Percentiles rank a stretch among this genome's conserved stretches.
Conservation (phyloP, 1,140 invertebrate species). For the Drosophila sp. region DNA sequence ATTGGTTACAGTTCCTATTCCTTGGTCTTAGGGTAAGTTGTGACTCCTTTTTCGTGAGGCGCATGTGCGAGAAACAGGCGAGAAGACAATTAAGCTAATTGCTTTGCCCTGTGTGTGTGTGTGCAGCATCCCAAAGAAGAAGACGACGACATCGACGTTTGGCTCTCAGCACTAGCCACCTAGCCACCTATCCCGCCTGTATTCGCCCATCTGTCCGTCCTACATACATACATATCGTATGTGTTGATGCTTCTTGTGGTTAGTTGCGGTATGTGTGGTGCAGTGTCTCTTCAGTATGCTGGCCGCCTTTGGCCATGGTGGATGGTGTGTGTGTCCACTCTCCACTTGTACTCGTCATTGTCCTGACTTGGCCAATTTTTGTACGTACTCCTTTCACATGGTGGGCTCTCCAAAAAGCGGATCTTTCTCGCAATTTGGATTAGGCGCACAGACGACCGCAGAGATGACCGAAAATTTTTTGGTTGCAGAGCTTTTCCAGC, state of each 20-base stretch:
- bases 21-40: constrained; percentile 19
- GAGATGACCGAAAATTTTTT: neutral
- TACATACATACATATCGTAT: neutral
- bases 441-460: constrained; percentile 64
- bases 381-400: constrained; percentile 42
- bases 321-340: constrained; percentile 24
- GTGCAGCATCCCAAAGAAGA: constrained; percentile 33
- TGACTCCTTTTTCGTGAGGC: constrained; percentile 18
- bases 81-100: constrained; percentile 80
- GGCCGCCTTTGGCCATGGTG: constrained; percentile 40
- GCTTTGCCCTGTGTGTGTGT: constrained; percentile 27
- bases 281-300: constrained; percentile 36
- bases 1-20: constrained; percentile 25
- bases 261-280: constrained; percentile 19
- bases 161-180: constrained; percentile 22
- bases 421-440: constrained; percentile 81
- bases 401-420: constrained; percentile 75
- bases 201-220: no score
- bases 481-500: constrained; percentile 57
- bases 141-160: constrained; percentile 35
- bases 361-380: constrained; percentile 27
- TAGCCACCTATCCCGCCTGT: no score
- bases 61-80: constrained; percentile 46
- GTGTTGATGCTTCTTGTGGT: constrained; percentile 29
- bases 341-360: neutral